A percentile compares a stretch with the other conserved stretches of the same genome.
Conservation (phyloP, 2,888 invertebrate species). For the Xestia rhomboidea region DNA sequence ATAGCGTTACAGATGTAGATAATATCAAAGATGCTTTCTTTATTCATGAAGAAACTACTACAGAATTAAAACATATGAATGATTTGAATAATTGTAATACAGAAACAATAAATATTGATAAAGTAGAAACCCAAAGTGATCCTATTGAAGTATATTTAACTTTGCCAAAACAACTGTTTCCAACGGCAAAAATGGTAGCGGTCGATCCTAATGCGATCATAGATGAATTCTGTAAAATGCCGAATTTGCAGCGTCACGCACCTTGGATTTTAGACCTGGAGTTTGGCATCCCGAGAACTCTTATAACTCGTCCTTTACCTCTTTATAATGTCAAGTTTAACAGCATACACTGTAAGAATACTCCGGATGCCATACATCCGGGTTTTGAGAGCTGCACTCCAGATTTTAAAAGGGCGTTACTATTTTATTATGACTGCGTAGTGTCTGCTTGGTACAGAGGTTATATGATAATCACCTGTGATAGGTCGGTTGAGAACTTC, state of each 20-base stretch:
- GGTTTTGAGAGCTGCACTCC: slow-evolving; percentile 79
- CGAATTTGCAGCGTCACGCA: slow-evolving; percentile 69
- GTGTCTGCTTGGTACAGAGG: slow-evolving; percentile 81
- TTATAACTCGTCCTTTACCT: slow-evolving; percentile 76
- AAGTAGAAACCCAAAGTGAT: slow-evolving; percentile 48
- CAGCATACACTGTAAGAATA: slow-evolving; percentile 79
- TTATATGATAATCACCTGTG: slow-evolving; percentile 72
- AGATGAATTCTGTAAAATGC: slow-evolving; percentile 80
- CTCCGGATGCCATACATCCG: slow-evolving; percentile 80
- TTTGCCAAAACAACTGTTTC: slow-evolving; percentile 79
- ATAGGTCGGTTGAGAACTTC: slow-evolving; percentile 81
- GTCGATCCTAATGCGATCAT: slow-evolving; percentile 82
- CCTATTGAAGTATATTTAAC: slow-evolving; percentile 74
- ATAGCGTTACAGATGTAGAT: background rate
- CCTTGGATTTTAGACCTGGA: slow-evolving; percentile 83
- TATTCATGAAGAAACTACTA: slow-evolving; percentile 2
- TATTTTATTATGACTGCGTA: slow-evolving; percentile 81
- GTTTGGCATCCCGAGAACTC: slow-evolving; percentile 77
- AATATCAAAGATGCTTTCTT: slow-evolving; percentile 18
- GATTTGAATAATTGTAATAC: slow-evolving; percentile 4
- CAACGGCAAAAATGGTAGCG: slow-evolving; percentile 74
- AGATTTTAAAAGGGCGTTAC: slow-evolving; percentile 75
- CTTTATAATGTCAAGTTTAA: slow-evolving; percentile 79
- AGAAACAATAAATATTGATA: slow-evolving; percentile 11
- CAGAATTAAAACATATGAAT: background rate